phyloP scores from a whole-genome alignment of 2,113 vertebrate species.

The Toxostoma redivivum region DNA sequence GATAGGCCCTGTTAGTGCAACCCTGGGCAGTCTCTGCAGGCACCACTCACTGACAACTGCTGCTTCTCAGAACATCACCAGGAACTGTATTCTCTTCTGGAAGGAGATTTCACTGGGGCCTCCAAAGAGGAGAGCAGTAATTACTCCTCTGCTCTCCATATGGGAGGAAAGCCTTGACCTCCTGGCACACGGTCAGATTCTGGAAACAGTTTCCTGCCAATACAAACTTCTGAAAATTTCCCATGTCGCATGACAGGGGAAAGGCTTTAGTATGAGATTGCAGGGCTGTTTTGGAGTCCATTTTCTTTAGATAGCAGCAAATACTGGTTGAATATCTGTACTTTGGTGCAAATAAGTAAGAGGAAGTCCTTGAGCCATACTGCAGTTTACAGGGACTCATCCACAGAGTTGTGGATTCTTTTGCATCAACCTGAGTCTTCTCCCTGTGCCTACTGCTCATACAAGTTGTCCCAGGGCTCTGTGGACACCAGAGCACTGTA shows the following conservation, averaged over 20 bases:
- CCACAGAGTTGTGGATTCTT: not conserved
- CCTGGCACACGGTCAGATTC: not conserved
- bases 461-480: not conserved
- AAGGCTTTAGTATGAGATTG: not conserved
- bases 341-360: not conserved
- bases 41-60: not conserved
- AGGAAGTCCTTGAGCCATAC: not conserved
- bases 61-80: not conserved
- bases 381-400: not conserved
- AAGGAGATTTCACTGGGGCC: not conserved
- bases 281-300: not conserved
- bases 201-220: slow-evolving; percentile 2
- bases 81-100: not conserved
- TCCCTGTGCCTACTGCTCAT: not conserved
- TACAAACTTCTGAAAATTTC: not conserved
- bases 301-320: not conserved
- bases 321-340: not conserved
- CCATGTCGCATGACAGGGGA: not conserved
- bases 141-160: not conserved
- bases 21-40: not conserved
- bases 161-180: slow-evolving; percentile 15
- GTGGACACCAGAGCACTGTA: not conserved
- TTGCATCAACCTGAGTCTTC: not conserved
- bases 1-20: not conserved
- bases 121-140: not conserved